Percentiles rank a stretch among this genome's conserved stretches.
These are phyloP conservation scores for Enteromius fasciolatus DNA, from an alignment of 2,797 vertebrate species.

Conservation along the genomic window DNA sequence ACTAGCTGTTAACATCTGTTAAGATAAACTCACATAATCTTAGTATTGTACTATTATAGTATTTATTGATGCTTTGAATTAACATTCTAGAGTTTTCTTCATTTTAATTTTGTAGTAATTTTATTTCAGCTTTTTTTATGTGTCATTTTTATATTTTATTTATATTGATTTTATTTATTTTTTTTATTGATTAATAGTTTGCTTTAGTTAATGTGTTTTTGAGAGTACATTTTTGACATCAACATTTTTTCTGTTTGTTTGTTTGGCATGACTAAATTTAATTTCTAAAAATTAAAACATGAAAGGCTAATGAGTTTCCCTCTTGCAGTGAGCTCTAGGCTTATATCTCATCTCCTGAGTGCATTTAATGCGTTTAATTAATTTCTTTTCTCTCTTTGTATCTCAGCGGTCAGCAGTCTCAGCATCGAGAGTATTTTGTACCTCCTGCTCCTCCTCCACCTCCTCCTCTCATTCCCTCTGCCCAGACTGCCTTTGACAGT, in stretches of 20 bases:
- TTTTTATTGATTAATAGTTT: background rate
- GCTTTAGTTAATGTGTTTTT: background rate
- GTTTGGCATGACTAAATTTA: background rate
- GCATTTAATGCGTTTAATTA: background rate
- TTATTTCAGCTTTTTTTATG: background rate
- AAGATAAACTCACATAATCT: background rate
- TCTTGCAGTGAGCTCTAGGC: background rate
- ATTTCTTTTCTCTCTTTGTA: constrained; percentile 8
- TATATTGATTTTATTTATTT: background rate
- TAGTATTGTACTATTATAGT: background rate
- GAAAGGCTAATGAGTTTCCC: background rate
- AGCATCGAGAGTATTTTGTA: constrained; percentile 86
- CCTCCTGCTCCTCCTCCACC: constrained; percentile 85
- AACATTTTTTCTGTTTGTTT: background rate
- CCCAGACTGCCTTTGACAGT: constrained; percentile 88
- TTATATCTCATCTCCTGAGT: background rate
- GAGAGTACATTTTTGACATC: background rate
- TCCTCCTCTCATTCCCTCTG: constrained; percentile 84
- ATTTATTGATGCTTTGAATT: background rate
- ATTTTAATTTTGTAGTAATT: background rate
- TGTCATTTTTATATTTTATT: background rate
- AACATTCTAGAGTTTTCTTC: background rate
- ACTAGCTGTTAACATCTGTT: background rate
- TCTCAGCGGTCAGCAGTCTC: constrained; percentile 79
- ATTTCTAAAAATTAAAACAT: background rate